Evolutionary conservation across 2,113 vertebrate species (phyloP).

Genomic region (Leptobrachium ailaonicum): DNA sequence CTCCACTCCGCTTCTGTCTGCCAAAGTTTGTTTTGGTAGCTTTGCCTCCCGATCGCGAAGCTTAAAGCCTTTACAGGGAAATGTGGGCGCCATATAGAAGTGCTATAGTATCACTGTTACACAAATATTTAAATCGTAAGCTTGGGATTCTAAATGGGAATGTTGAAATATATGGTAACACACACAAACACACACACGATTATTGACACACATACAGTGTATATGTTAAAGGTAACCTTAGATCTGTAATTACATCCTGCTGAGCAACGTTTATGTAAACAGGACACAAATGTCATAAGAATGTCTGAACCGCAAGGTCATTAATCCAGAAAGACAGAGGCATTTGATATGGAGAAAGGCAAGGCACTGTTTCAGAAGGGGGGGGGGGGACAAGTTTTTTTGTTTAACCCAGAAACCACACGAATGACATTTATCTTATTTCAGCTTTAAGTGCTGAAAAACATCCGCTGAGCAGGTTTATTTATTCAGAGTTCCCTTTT

Average conservation of each 20-base stretch:
- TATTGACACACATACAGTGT: not conserved
- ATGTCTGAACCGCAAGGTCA: constrained; percentile 13
- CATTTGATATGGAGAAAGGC: not conserved
- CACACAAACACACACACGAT: not conserved
- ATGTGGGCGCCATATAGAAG: too few species aligned
- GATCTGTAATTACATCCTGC: constrained; percentile 21
- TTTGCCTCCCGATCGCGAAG: too few species aligned
- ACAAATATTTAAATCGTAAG: too few species aligned
- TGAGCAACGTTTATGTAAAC: constrained; percentile 23
- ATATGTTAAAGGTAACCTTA: constrained; percentile 6
- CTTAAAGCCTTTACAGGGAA: too few species aligned
- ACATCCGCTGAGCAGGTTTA: not conserved
- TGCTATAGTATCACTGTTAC: too few species aligned
- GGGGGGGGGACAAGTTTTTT: not conserved
- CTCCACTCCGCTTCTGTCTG: too few species aligned
- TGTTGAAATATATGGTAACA: not conserved
- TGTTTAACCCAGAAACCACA: not conserved
- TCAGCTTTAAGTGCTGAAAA: not conserved
- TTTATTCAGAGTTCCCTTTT: not conserved
- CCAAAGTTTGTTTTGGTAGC: too few species aligned
- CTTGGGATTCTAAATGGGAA: too few species aligned
- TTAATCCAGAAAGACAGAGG: constrained; percentile 9
- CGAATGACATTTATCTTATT: not conserved
- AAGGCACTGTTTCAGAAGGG: not conserved
- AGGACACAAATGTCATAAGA: constrained; percentile 23